A percentile compares a stretch with the other conserved stretches of the same genome.
These are phyloP conservation scores for Lepidurus packardi DNA, from an alignment of 1,140 invertebrate genomes.

Conservation along the genomic window DNA sequence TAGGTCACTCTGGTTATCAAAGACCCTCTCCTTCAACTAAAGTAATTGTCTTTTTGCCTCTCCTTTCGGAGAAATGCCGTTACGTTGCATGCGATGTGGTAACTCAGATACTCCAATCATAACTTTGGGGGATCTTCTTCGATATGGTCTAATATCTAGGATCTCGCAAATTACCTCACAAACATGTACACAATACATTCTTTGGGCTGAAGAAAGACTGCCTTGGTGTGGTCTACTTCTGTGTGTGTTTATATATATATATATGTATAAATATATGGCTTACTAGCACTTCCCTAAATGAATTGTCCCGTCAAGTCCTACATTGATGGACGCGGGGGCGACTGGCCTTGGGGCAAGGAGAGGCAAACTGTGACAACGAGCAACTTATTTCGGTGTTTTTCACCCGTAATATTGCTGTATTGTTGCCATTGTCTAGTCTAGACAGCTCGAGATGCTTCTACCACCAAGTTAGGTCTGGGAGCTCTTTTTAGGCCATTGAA, in stretches of 20 bases:
- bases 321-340: not conserved
- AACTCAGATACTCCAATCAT: no score
- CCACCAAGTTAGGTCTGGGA: not conserved
- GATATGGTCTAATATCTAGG: no score
- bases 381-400: not conserved
- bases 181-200: no score
- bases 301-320: not conserved
- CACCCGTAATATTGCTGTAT: not conserved
- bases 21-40: no score
- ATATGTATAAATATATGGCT: not conserved
- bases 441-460: not conserved
- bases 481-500: not conserved
- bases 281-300: conserved; percentile 3
- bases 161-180: no score
- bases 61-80: no score
- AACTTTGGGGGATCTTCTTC: no score
- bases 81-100: no score
- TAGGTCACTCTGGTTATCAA: no score
- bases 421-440: not conserved
- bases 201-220: not conserved
- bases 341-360: not conserved
- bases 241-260: no score
- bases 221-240: not conserved
- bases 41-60: no score
- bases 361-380: not conserved